phyloP scores from a whole-genome alignment of 2,888 invertebrate genomes.

The Sarcophaga carnaria region DNA sequence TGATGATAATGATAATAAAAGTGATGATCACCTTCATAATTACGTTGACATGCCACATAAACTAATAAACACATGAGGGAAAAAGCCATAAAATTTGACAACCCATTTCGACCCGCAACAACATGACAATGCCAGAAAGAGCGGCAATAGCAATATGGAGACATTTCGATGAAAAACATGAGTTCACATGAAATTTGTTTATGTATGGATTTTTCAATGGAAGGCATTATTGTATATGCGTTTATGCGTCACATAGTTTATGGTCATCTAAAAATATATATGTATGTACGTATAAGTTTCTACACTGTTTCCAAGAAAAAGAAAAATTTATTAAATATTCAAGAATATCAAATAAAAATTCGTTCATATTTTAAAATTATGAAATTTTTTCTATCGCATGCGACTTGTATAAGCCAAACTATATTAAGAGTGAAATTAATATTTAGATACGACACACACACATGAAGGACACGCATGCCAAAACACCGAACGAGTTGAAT shows the following conservation, averaged over 20 bases:
- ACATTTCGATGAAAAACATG: constrained; percentile 21
- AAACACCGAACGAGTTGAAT: too few species aligned
- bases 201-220: neutral
- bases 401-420: too few species aligned
- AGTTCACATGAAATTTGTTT: neutral
- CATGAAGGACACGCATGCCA: too few species aligned
- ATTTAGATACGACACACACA: too few species aligned
- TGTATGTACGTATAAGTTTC: neutral
- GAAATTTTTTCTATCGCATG: too few species aligned
- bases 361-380: too few species aligned
- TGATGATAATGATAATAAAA: constrained; percentile 11
- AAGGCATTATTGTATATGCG: neutral
- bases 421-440: too few species aligned
- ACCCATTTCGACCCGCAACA: neutral
- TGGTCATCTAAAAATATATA: neutral
- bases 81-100: constrained; percentile 49
- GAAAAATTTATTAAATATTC: neutral
- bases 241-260: constrained; percentile 11
- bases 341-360: too few species aligned
- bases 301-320: constrained; percentile 24
- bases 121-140: neutral
- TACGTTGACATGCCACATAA: constrained; percentile 20
- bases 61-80: constrained; percentile 25
- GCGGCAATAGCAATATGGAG: neutral
- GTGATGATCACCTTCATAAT: neutral